Conservation (phyloP, 2,888 invertebrate species). For the Arenicola marina region DNA sequence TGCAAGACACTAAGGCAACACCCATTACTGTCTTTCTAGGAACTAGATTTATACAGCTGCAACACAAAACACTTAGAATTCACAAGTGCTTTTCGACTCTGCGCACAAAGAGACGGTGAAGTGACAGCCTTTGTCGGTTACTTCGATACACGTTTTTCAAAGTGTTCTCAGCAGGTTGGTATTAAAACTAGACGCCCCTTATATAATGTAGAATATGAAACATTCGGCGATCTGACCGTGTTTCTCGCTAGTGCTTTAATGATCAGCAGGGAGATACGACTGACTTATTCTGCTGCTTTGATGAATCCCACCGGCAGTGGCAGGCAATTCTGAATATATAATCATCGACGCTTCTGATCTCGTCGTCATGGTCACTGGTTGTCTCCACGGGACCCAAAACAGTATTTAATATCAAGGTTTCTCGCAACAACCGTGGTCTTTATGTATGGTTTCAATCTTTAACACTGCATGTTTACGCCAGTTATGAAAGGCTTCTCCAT, state of each 20-base stretch:
- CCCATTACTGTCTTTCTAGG: constrained; percentile 63
- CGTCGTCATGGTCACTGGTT: too few species aligned
- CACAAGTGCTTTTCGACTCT: constrained; percentile 71
- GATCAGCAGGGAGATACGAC: too few species aligned
- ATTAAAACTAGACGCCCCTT: neutral
- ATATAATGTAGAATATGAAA: neutral
- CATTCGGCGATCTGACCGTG: neutral
- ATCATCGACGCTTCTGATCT: too few species aligned
- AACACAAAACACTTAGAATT: constrained; percentile 67
- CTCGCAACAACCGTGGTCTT: too few species aligned
- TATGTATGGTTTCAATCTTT: too few species aligned
- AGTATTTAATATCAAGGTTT: too few species aligned
- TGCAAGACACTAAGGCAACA: neutral
- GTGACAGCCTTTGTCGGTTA: constrained; percentile 86
- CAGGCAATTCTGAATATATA: too few species aligned
- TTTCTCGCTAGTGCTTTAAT: neutral
- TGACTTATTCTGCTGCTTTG: neutral
- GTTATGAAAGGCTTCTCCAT: too few species aligned
- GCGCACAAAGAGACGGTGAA: constrained; percentile 69
- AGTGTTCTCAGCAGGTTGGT: constrained; percentile 18
- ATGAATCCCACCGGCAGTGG: too few species aligned
- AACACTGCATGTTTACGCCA: too few species aligned
- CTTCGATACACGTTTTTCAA: constrained; percentile 72
- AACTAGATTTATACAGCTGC: constrained; percentile 77
- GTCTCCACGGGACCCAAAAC: too few species aligned